Conservation (phyloP, 1,140 invertebrate species). For the Venturia canescens region DNA sequence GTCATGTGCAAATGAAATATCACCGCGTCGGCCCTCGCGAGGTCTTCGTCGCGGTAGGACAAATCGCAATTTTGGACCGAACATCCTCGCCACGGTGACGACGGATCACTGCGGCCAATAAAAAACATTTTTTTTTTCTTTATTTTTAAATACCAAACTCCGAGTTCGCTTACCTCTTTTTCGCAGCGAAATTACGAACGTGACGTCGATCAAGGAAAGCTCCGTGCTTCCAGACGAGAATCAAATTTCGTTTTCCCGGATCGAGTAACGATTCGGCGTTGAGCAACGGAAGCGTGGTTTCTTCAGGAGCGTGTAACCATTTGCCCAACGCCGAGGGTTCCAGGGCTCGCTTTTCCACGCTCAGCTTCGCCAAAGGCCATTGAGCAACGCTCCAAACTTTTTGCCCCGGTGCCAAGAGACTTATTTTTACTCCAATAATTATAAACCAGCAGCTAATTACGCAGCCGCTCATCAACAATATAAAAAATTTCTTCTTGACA, state of each 20-base stretch:
- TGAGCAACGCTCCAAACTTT: neutral
- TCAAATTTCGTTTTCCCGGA: constrained; percentile 53
- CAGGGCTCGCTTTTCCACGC: neutral
- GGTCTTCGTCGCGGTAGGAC: constrained; percentile 72
- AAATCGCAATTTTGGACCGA: constrained; percentile 78
- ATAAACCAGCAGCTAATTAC: neutral
- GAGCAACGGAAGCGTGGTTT: constrained; percentile 34
- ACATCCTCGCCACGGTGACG: constrained; percentile 78
- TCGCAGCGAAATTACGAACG: constrained; percentile 63
- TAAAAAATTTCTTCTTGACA: neutral
- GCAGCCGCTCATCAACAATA: neutral
- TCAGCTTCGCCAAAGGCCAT: neutral
- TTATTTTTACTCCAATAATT: neutral
- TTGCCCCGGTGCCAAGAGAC: neutral
- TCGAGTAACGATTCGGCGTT: neutral
- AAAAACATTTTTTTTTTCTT: neutral
- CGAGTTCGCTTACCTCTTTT: constrained; percentile 55
- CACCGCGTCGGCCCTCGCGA: constrained; percentile 77
- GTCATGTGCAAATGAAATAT: constrained; percentile 79
- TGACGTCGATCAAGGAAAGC: constrained; percentile 70
- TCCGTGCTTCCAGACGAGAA: constrained; percentile 74
- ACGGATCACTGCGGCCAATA: neutral
- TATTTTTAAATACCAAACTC: neutral
- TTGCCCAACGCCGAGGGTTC: constrained; percentile 54
- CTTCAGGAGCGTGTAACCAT: constrained; percentile 57